phyloP scores from a whole-genome alignment of 2,888 invertebrate species.

The Pyrrhopygopsis socrates region DNA sequence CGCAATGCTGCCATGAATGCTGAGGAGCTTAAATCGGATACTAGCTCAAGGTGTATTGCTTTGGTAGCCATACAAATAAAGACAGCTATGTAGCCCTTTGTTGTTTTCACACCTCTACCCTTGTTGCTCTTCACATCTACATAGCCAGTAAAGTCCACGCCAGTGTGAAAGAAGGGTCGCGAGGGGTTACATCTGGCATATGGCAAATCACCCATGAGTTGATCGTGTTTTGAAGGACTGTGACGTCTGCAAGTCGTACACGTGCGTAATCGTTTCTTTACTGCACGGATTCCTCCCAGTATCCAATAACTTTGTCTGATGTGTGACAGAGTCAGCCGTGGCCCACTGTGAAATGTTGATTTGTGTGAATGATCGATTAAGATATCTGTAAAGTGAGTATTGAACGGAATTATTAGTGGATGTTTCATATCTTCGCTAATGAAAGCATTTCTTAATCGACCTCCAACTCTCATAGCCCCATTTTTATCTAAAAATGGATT shows the following conservation, averaged over 20 bases:
- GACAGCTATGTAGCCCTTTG: conserved; percentile 80
- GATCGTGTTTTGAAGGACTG: conserved; percentile 43
- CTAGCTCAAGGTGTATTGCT: conserved; percentile 84
- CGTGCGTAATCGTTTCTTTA: conserved; percentile 42
- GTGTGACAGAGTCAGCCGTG: conserved; percentile 53
- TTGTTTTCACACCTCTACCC: conserved; percentile 62
- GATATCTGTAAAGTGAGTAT: conserved; percentile 51
- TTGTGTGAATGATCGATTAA: conserved; percentile 71
- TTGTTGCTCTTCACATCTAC: conserved; percentile 68
- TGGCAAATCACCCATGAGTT: conserved; percentile 28
- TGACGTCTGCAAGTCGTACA: conserved; percentile 64
- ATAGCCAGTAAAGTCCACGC: conserved; percentile 76
- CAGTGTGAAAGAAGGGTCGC: conserved; percentile 71
- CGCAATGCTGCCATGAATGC: conserved; percentile 60
- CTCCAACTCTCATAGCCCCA: conserved; percentile 53
- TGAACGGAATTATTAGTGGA: conserved; percentile 51
- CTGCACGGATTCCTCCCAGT: conserved; percentile 45
- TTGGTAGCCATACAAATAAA: conserved; percentile 83
- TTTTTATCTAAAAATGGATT: conserved; percentile 54
- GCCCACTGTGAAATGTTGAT: conserved; percentile 71
- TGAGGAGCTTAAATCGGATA: conserved; percentile 81
- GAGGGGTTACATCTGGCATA: conserved; percentile 44
- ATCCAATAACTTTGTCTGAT: conserved; percentile 72
- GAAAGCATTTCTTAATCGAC: conserved; percentile 42
- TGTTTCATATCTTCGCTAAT: conserved; percentile 27